These are phyloP conservation scores for Bombus pyrosoma DNA, from an alignment of 1,140 invertebrate genomes.

Conservation along the genomic window DNA sequence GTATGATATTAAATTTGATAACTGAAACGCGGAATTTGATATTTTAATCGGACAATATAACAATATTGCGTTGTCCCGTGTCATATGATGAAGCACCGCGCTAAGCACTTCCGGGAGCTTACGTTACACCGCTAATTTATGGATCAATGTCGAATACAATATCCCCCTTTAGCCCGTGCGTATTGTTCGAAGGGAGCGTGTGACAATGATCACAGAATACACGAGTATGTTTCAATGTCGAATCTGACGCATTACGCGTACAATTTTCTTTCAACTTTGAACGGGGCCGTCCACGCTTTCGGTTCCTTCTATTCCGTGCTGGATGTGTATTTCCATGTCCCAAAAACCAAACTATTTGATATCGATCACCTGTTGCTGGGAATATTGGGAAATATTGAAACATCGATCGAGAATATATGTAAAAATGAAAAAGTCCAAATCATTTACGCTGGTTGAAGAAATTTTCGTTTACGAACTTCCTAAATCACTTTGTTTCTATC, in stretches of 20 bases:
- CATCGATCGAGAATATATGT: background rate
- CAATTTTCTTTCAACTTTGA: background rate
- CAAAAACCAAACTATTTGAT: background rate
- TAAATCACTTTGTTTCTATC: background rate
- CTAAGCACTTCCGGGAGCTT: conserved; percentile 19
- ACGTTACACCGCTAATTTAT: conserved; percentile 30
- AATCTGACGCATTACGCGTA: background rate
- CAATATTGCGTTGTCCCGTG: background rate
- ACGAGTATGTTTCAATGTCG: too few species aligned
- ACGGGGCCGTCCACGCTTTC: background rate
- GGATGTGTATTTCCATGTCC: background rate
- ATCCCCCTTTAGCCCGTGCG: background rate
- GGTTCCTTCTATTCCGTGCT: background rate
- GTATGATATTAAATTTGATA: background rate
- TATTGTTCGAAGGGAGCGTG: background rate
- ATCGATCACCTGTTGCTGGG: background rate
- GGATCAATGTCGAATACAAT: conserved; percentile 25
- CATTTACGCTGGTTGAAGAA: background rate
- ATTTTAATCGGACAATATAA: background rate
- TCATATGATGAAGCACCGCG: conserved; percentile 26
- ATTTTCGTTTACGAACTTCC: background rate
- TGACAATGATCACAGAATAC: background rate
- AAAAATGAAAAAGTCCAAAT: background rate
- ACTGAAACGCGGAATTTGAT: background rate
- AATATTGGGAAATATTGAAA: background rate